Evolutionary conservation across 2,797 vertebrate species (phyloP).

Genomic region (Chloroceryle inda): DNA sequence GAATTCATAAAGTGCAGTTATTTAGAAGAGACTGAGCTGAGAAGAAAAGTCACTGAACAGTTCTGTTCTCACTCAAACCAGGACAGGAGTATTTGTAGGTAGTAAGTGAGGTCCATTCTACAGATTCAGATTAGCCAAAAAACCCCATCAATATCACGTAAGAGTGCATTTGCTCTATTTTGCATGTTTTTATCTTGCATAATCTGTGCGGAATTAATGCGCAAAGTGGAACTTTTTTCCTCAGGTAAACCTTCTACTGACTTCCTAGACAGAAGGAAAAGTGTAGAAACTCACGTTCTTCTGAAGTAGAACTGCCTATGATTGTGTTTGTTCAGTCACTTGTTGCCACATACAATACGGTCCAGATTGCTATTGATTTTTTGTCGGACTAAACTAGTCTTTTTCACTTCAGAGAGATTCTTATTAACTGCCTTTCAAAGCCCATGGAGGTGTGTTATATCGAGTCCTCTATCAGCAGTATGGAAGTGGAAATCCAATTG

Average conservation of each 20-base stretch:
- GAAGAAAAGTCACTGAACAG: too few relatives aligned
- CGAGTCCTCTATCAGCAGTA: fast-evolving
- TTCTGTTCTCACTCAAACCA: too few relatives aligned
- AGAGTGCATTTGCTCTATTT: background rate
- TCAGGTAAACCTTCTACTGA: background rate
- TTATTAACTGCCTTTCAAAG: constrained; percentile 4
- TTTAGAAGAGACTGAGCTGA: too few relatives aligned
- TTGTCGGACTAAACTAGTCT: background rate
- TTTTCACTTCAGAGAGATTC: constrained; percentile 18
- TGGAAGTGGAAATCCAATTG: background rate
- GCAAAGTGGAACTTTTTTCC: background rate
- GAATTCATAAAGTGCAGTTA: too few relatives aligned
- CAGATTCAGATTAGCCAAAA: background rate
- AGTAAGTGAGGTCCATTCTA: background rate
- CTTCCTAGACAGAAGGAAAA: background rate
- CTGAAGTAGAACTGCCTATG: background rate
- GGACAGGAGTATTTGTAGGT: background rate
- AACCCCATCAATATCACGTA: background rate
- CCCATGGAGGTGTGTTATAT: background rate
- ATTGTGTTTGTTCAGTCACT: background rate
- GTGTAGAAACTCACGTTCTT: background rate
- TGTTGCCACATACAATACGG: fast-evolving
- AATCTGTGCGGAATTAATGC: background rate
- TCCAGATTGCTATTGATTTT: background rate
- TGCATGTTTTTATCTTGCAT: background rate